Evolutionary conservation across 2,113 vertebrate species (phyloP).

Genomic region (Prunella himalayana): DNA sequence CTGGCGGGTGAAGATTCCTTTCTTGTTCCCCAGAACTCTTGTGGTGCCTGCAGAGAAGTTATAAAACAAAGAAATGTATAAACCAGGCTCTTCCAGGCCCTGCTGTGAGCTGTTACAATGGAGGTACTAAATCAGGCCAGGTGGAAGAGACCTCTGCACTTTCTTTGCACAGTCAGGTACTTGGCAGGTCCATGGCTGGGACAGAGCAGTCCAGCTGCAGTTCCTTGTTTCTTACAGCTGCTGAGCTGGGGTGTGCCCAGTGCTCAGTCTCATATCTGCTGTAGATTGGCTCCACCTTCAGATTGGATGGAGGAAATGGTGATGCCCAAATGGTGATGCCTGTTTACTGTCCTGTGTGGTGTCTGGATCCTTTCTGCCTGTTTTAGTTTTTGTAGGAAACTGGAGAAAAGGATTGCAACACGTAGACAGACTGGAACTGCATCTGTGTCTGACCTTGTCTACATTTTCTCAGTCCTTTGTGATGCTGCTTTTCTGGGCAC

Average conservation of each 20-base stretch:
- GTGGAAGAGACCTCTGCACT: conserved; percentile 24
- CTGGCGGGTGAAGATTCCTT: conserved; percentile 92
- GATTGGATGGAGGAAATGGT: not conserved
- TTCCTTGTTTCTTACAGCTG: not conserved
- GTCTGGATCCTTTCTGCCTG: not conserved
- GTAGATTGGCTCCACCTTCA: not conserved
- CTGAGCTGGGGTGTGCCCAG: not conserved
- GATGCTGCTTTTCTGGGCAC: not conserved
- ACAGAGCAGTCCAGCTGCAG: not conserved
- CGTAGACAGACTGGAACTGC: not conserved
- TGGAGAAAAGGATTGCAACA: not conserved
- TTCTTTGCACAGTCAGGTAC: not conserved
- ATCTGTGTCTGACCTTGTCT: not conserved
- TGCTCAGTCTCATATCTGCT: not conserved
- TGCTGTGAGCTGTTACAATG: not conserved
- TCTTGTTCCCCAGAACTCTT: conserved; percentile 89
- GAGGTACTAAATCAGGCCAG: not conserved
- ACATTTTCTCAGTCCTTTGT: not conserved
- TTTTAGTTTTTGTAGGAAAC: not conserved
- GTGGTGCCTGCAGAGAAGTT: conserved; percentile 67
- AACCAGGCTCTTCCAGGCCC: not conserved
- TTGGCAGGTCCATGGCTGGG: not conserved
- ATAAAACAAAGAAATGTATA: not conserved
- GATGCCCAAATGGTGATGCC: not conserved
- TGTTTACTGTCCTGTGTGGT: not conserved